phyloP scores from a whole-genome alignment of 2,113 vertebrate species.

The Petrocephalus zakoni region DNA sequence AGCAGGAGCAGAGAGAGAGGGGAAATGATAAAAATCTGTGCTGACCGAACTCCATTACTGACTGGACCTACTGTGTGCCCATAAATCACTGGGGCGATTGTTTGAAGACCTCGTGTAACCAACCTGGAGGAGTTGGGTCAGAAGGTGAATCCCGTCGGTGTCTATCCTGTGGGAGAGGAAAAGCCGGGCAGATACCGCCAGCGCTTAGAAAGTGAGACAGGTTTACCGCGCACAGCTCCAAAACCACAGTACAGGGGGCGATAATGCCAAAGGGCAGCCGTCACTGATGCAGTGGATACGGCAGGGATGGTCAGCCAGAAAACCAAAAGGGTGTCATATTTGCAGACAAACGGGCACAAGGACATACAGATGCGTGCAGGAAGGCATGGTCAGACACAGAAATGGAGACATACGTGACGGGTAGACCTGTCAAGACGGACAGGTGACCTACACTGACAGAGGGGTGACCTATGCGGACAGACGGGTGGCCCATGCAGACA shows the following conservation, averaged over 20 bases:
- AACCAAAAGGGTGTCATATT: not conserved
- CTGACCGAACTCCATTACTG: not conserved
- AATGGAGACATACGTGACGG: not conserved
- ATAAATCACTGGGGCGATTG: not conserved
- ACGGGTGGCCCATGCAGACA: not conserved
- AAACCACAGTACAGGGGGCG: not conserved
- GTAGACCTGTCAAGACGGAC: not conserved
- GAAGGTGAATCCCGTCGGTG: slow-evolving; percentile 73
- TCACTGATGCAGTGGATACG: not conserved
- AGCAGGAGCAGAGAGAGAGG: not conserved
- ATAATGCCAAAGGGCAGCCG: not conserved
- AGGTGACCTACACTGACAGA: not conserved
- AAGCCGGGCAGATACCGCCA: not conserved
- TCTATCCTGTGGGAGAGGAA: slow-evolving; percentile 67
- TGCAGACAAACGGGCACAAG: not conserved
- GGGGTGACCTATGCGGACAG: slow-evolving; percentile 52
- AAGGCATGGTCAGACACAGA: not conserved
- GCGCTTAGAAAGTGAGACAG: not conserved
- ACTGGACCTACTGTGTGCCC: not conserved
- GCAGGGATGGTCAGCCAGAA: not conserved
- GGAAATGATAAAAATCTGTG: not conserved
- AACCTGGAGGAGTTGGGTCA: slow-evolving; percentile 81
- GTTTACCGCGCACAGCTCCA: not conserved
- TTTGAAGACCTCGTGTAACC: slow-evolving; percentile 23
- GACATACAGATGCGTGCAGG: not conserved